Conservation (phyloP, 1,140 invertebrate species). For the Panagrolaimus sp. region DNA sequence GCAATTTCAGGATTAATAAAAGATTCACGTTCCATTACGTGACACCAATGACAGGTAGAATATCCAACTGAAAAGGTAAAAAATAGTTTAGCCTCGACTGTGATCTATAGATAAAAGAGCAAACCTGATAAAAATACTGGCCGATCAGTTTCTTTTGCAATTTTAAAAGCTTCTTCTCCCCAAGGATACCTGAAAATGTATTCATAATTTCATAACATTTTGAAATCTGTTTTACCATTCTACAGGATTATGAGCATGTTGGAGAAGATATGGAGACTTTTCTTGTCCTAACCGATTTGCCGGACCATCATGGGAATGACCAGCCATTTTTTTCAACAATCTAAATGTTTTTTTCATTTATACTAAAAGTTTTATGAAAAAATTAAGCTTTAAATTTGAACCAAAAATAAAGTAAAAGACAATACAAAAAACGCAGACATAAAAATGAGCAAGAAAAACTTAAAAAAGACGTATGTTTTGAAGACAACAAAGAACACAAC, state of each 20-base stretch:
- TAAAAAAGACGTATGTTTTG: too few relatives aligned
- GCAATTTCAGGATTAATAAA: slow-evolving; percentile 79
- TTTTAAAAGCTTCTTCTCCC: slow-evolving; percentile 80
- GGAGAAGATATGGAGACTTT: slow-evolving; percentile 83
- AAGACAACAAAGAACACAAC: too few relatives aligned
- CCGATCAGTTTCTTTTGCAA: slow-evolving; percentile 76
- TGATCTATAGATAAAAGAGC: slow-evolving; percentile 1
- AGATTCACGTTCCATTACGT: slow-evolving; percentile 90
- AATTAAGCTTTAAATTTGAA: too few relatives aligned
- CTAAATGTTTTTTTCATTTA: too few relatives aligned
- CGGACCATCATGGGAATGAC: too few relatives aligned
- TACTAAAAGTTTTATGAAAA: too few relatives aligned
- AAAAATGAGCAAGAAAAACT: too few relatives aligned
- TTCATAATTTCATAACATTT: too few relatives aligned
- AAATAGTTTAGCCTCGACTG: background rate
- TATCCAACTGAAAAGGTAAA: slow-evolving; percentile 35
- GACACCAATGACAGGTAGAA: slow-evolving; percentile 66
- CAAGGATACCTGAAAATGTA: slow-evolving; percentile 69
- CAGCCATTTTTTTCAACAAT: too few relatives aligned
- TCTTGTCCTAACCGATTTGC: slow-evolving; percentile 72
- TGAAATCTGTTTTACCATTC: slow-evolving; percentile 51
- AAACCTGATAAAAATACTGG: slow-evolving; percentile 76
- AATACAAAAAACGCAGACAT: too few relatives aligned
- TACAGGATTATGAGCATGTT: slow-evolving; percentile 60
- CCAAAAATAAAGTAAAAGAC: too few relatives aligned